Conservation (phyloP, 2,113 vertebrate species). For the Excalfactoria chinensis region DNA sequence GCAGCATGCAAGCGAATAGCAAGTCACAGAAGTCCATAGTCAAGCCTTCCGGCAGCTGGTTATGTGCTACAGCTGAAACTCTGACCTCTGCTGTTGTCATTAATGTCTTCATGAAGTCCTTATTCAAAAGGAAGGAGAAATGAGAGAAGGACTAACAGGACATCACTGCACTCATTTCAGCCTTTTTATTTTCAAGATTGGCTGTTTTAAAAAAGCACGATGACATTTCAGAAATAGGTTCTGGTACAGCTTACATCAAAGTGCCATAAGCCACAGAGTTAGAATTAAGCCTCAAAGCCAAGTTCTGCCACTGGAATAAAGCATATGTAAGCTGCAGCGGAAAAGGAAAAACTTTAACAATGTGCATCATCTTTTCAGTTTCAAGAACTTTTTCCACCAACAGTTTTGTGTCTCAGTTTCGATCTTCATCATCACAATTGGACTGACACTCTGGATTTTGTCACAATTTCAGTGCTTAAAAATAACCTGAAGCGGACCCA, state of each 20-base stretch:
- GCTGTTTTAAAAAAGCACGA: background rate
- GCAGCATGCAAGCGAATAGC: background rate
- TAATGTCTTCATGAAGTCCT: fast-evolving
- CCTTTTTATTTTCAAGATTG: background rate
- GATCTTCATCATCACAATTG: background rate
- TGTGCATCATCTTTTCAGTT: background rate
- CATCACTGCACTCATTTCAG: background rate
- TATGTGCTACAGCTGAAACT: background rate
- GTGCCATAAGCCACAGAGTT: background rate
- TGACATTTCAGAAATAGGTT: background rate
- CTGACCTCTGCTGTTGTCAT: background rate
- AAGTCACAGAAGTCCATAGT: background rate
- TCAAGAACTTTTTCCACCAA: background rate
- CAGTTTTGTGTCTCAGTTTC: background rate
- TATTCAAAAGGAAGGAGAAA: background rate
- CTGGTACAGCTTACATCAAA: background rate
- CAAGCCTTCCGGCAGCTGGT: too few relatives aligned
- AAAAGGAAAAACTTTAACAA: background rate
- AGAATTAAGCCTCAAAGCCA: background rate
- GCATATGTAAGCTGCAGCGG: background rate
- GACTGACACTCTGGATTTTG: background rate
- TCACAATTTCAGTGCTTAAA: background rate
- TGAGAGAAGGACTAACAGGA: background rate
- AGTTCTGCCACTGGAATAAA: background rate
- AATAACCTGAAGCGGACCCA: background rate